Conservation (phyloP, 2,888 invertebrate genomes). For the Shargacucullia verbasci region DNA sequence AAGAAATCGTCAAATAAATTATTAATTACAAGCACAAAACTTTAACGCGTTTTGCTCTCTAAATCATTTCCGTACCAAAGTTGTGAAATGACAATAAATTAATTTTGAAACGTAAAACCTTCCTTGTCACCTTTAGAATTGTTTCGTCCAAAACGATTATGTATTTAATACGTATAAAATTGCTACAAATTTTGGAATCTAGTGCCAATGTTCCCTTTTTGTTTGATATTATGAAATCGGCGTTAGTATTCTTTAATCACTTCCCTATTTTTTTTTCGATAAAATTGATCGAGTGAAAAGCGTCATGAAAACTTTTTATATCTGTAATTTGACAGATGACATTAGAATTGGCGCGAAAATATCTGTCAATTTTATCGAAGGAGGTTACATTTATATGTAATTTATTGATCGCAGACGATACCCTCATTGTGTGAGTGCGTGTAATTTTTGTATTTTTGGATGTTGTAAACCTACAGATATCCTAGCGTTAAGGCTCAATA, state of each 20-base stretch:
- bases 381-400: conserved; percentile 35
- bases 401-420: conserved; percentile 53
- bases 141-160: conserved; percentile 52
- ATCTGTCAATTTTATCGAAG: conserved; percentile 45
- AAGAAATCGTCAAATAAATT: conserved; percentile 32
- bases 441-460: conserved; percentile 83
- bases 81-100: conserved; percentile 85
- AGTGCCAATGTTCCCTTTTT: conserved; percentile 68
- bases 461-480: conserved; percentile 81
- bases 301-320: conserved; percentile 6
- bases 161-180: conserved; percentile 53
- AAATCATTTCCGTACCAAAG: conserved; percentile 65
- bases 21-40: conserved; percentile 32
- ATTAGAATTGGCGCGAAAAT: conserved; percentile 21
- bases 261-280: conserved; percentile 47
- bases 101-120: conserved; percentile 57
- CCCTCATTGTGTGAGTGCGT: conserved; percentile 77
- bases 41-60: conserved; percentile 37
- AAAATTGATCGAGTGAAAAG: conserved; percentile 33
- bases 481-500: conserved; percentile 86
- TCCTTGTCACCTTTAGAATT: conserved; percentile 51
- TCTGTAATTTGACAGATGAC: conserved; percentile 12
- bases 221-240: conserved; percentile 47
- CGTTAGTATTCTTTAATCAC: conserved; percentile 41
- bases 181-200: conserved; percentile 67